These are phyloP conservation scores for Chondrosia reniformis DNA, from an alignment of 37 sponge, comb jelly and placozoan genomes.

Conservation along the genomic window DNA sequence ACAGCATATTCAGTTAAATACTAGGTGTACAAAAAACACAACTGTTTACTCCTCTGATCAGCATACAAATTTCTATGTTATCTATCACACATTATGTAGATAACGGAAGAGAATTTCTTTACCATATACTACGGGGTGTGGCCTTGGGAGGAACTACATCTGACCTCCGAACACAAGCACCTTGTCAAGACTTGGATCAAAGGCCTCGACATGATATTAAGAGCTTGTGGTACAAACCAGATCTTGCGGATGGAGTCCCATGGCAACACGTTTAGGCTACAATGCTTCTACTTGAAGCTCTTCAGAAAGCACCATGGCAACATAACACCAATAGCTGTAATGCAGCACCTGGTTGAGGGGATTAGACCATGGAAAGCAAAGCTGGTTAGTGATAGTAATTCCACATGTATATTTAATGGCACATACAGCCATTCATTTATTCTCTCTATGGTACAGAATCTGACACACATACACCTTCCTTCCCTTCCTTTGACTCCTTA, in stretches of 20 bases:
- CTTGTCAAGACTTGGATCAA: constrained; percentile 15
- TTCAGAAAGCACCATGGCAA: neutral
- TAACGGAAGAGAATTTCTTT: constrained; percentile 6
- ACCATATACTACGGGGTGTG: constrained; percentile 15
- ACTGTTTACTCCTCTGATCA: no score
- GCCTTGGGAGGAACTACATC: constrained; percentile 20
- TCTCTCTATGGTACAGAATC: neutral
- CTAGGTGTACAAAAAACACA: no score
- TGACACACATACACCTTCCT: neutral
- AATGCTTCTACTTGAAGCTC: constrained; percentile 34
- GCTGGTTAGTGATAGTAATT: constrained; percentile 26
- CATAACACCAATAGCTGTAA: constrained; percentile 17
- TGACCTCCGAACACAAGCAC: constrained; percentile 3
- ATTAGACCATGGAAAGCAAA: constrained; percentile 35
- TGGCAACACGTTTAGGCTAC: constrained; percentile 29
- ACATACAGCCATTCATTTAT: neutral
- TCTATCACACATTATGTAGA: neutral
- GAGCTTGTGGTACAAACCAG: neutral
- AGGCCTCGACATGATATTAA: neutral
- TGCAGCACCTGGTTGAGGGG: constrained; percentile 19
- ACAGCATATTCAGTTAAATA: no score
- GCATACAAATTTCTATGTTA: no score
- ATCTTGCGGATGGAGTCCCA: neutral
- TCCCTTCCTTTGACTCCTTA: no score
- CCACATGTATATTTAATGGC: neutral